These are phyloP conservation scores for Calyptomena viridis DNA, from an alignment of 2,113 vertebrate species.

Conservation along the genomic window DNA sequence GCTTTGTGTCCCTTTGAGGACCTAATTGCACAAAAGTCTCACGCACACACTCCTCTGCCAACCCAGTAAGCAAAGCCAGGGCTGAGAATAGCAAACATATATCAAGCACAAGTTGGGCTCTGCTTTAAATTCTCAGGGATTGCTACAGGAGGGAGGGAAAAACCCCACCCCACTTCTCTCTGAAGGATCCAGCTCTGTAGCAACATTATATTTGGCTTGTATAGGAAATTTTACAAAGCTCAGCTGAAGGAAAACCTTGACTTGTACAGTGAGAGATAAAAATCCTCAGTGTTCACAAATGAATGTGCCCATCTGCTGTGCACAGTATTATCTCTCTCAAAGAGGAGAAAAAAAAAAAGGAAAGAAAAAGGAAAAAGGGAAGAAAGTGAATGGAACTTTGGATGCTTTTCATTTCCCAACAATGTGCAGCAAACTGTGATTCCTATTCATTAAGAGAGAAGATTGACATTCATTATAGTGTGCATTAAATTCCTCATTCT, in stretches of 20 bases:
- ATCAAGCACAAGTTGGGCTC: neutral
- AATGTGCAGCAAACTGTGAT: slow-evolving; percentile 56
- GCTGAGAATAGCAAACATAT: neutral
- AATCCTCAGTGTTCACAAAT: neutral
- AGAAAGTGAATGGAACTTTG: slow-evolving; percentile 23
- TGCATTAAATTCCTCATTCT: slow-evolving; percentile 54
- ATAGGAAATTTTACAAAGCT: slow-evolving; percentile 11
- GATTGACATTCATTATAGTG: slow-evolving; percentile 59
- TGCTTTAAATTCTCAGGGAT: neutral
- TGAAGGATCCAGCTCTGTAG: neutral
- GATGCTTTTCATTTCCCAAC: slow-evolving; percentile 47
- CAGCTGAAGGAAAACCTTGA: slow-evolving; percentile 19
- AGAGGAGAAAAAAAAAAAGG: neutral
- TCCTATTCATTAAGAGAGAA: slow-evolving; percentile 59
- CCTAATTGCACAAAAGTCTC: neutral
- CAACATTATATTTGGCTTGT: neutral
- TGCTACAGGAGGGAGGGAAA: neutral
- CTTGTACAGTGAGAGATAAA: slow-evolving; percentile 29
- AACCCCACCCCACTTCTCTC: neutral
- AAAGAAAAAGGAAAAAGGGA: neutral
- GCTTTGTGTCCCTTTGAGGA: neutral
- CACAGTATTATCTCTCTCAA: neutral
- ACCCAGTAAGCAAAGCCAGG: neutral
- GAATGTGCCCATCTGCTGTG: slow-evolving; percentile 18
- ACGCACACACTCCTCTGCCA: neutral